phyloP scores from a whole-genome alignment of 1,140 invertebrate species.

The Gonatopus flavifemur region DNA sequence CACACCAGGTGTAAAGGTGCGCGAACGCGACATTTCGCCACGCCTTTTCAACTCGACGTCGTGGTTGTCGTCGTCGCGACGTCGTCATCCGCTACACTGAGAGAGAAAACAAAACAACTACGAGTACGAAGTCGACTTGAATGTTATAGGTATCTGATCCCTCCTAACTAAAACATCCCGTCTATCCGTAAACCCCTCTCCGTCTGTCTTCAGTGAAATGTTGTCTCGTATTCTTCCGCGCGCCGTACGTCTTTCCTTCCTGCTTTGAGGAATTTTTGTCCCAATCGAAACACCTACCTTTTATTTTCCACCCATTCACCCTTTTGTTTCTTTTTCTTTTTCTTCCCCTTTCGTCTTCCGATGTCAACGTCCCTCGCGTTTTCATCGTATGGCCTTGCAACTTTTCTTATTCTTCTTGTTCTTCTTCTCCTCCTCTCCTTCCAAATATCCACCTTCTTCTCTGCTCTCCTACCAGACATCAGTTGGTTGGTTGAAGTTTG shows the following conservation, averaged over 20 bases:
- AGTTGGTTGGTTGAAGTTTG: not conserved
- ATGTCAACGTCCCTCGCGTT: conserved; percentile 48
- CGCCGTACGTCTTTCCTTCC: conserved; percentile 6
- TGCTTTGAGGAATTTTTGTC: not conserved
- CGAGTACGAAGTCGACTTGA: conserved; percentile 27
- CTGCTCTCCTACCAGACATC: conserved; percentile 8
- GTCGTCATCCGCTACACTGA: conserved; percentile 25
- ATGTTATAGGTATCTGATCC: conserved; percentile 26
- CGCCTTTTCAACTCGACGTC: conserved; percentile 46
- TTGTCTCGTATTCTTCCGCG: conserved; percentile 5
- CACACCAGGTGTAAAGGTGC: conserved; percentile 57
- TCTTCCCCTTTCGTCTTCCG: conserved; percentile 28
- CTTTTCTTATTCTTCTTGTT: not conserved
- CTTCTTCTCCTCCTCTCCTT: conserved; percentile 12
- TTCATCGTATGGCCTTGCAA: conserved; percentile 25
- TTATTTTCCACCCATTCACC: not conserved
- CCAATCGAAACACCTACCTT: not conserved
- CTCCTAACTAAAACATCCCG: too few species aligned
- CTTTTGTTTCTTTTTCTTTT: not conserved
- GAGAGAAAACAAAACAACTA: conserved; percentile 16
- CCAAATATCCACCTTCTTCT: conserved; percentile 33
- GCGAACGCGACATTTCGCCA: conserved; percentile 52
- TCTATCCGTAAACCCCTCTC: conserved; percentile 8
- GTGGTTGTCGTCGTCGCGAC: conserved; percentile 25
- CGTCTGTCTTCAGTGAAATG: conserved; percentile 13